phyloP scores from a whole-genome alignment of 1,140 invertebrate species.

The Nasonia vitripennis region DNA sequence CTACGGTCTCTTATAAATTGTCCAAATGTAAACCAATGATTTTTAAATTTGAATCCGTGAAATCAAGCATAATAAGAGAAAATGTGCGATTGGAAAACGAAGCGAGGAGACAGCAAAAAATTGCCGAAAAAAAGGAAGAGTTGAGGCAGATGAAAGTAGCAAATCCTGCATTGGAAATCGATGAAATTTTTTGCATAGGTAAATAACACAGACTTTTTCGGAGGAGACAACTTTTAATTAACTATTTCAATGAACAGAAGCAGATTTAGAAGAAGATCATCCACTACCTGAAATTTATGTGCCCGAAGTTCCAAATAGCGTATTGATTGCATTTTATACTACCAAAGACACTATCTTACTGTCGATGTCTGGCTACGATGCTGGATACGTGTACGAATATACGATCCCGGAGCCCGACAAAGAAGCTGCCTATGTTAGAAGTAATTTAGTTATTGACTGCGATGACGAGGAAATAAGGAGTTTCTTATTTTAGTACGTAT shows the following conservation, averaged over 20 bases:
- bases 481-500: slow-evolving; percentile 75
- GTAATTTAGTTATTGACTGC: slow-evolving; percentile 72
- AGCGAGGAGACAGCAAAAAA: slow-evolving; percentile 74
- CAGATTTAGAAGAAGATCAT: slow-evolving; percentile 75
- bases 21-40: slow-evolving; percentile 65
- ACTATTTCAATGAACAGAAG: slow-evolving; percentile 19
- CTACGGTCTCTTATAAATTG: slow-evolving; percentile 73
- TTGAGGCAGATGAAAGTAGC: slow-evolving; percentile 75
- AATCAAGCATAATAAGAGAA: slow-evolving; percentile 77
- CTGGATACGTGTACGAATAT: slow-evolving; percentile 85
- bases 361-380: slow-evolving; percentile 82
- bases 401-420: slow-evolving; percentile 64
- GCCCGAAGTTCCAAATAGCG: slow-evolving; percentile 75
- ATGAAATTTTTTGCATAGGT: slow-evolving; percentile 77
- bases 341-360: slow-evolving; percentile 75
- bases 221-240: not conserved
- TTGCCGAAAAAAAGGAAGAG: slow-evolving; percentile 75
- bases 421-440: slow-evolving; percentile 63
- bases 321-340: slow-evolving; percentile 76
- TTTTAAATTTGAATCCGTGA: slow-evolving; percentile 78
- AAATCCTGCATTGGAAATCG: slow-evolving; percentile 77
- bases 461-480: slow-evolving; percentile 77
- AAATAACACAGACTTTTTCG: slow-evolving; percentile 24
- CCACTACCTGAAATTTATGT: slow-evolving; percentile 77
- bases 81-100: slow-evolving; percentile 68